A percentile compares a stretch with the other conserved stretches of the same genome.
Conservation (phyloP, 2,113 vertebrate species). For the Corythornis vintsioides region DNA sequence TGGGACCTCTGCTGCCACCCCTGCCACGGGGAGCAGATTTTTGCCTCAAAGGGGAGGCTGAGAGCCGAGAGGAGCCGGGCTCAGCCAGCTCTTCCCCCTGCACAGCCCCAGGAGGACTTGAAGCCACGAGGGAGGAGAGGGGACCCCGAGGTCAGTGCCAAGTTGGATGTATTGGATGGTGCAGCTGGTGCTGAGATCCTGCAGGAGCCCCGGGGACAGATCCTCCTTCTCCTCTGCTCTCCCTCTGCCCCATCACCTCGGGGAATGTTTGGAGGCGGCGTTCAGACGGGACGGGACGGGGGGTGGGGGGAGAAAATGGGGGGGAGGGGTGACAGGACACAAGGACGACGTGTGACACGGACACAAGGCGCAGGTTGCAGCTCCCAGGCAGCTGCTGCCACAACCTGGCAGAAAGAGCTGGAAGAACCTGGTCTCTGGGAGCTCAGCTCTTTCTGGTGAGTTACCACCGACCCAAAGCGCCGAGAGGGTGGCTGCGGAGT, state of each 20-base stretch:
- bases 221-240: background rate
- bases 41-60: background rate
- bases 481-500: background rate
- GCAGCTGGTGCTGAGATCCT: accelerated
- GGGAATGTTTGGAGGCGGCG: accelerated
- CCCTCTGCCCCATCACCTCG: accelerated
- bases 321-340: background rate
- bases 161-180: background rate
- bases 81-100: background rate
- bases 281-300: background rate
- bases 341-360: background rate
- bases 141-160: background rate
- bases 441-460: accelerated
- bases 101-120: accelerated
- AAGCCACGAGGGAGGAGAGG: background rate
- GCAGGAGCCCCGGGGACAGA: accelerated
- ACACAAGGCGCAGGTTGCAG: background rate
- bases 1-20: background rate
- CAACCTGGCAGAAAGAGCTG: background rate
- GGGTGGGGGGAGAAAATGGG: background rate
- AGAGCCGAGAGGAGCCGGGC: accelerated
- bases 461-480: background rate
- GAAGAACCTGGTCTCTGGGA: background rate
- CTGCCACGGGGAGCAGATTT: accelerated
- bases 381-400: background rate